Evolutionary conservation across 2,888 invertebrate species (phyloP).

Genomic region (Cantharis nigra): DNA sequence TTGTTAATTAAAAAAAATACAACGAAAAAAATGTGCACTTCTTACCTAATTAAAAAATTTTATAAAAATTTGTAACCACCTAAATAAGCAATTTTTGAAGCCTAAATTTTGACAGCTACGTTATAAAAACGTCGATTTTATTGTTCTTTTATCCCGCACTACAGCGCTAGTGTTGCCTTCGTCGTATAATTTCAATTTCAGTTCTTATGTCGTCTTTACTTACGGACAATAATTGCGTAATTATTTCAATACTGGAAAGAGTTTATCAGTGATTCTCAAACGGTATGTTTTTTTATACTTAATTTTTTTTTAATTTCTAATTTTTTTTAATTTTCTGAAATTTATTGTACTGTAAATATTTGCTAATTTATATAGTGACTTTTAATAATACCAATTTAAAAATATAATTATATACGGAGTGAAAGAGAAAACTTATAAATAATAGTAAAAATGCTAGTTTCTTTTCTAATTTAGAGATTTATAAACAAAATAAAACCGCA

Average conservation of each 20-base stretch:
- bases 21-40: slow-evolving; percentile 19
- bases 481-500: too few relatives aligned
- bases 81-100: slow-evolving; percentile 34
- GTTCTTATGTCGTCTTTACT: not conserved
- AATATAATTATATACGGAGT: not conserved
- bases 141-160: slow-evolving; percentile 50
- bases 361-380: not conserved
- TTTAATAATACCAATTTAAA: not conserved
- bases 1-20: slow-evolving; percentile 11
- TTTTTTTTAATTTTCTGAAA: not conserved
- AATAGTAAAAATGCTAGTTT: too few relatives aligned
- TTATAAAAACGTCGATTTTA: slow-evolving; percentile 52
- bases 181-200: slow-evolving; percentile 24
- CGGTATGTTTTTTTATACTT: not conserved
- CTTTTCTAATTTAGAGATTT: too few relatives aligned
- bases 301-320: not conserved
- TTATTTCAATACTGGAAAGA: not conserved
- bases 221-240: slow-evolving; percentile 5
- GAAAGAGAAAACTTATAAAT: not conserved
- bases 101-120: slow-evolving; percentile 35
- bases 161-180: slow-evolving; percentile 48
- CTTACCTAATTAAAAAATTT: slow-evolving; percentile 18
- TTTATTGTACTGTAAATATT: too few relatives aligned
- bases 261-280: not conserved
- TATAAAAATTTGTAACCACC: slow-evolving; percentile 14